Evolutionary conservation across 92 coral and sea anemone species (phyloP), one percentile per base, ranked within the genome.

Genomic region (Zoanthus sansibaricus): DNA sequence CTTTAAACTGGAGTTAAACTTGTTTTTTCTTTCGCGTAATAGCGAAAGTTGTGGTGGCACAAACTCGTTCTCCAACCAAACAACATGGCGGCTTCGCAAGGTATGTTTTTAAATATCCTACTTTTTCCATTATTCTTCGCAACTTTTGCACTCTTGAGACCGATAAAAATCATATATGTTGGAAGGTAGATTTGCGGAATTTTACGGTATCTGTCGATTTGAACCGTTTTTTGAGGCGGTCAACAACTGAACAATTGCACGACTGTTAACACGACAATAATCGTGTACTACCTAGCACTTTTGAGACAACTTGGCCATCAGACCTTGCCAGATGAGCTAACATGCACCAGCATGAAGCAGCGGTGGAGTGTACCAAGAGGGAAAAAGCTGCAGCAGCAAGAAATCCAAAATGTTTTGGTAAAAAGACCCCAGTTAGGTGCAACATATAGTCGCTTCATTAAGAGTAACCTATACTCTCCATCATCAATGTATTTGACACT

Each of bases 291-390:
- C n/a, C 1, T 91, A 37, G 77, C 94, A 0, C 91, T 88, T 68
- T 84, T 91, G 13, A 91, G 84, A 72, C 86, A 77, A 21, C 91
- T 91, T 75, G 93, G 90, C 1, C 54, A 74, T 25, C 42, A 58
- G 44, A 30, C 87, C 2, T 17, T 87, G n/a, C 91, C 94, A 7
- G 94, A 91, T 91, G 91, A 87, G 4, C 66, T 88, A 15, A 88
- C 89, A 0, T 87, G 94, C 55, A 91, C 93, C 0, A 87, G 89
- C 17, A 54, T 88, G 89, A 78, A 86, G 15, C 94, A 91, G 67
- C n/a, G 87, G 11, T 91, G 91, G 94, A 91, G 89, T 61, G 46
- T 91, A 11, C 91, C 91, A 3, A 44, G 93, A 45, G 86, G 52
- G 32, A 91, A 47, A 77, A 87, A 86, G 12, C 82, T 68, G 45